These are phyloP conservation scores for Camponotus floridanus DNA, from an alignment of 1,140 invertebrate species.

Conservation along the genomic window DNA sequence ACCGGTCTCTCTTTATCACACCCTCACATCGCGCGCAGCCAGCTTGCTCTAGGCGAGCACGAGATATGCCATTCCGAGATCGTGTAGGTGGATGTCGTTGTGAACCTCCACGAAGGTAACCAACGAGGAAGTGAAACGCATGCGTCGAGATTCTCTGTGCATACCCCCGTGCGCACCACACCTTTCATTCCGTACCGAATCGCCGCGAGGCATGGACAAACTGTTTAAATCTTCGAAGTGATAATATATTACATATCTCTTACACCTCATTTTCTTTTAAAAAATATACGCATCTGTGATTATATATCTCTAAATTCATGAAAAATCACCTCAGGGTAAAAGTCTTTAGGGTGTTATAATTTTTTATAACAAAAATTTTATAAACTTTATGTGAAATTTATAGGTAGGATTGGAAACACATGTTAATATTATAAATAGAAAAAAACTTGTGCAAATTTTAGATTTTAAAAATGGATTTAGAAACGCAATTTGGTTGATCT, in stretches of 20 bases:
- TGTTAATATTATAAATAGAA: neutral
- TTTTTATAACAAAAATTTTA: neutral
- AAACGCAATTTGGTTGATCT: slow-evolving; percentile 11
- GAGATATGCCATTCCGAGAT: slow-evolving; percentile 30
- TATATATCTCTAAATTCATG: neutral
- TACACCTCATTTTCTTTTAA: neutral
- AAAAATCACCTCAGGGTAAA: neutral
- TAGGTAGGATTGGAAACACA: neutral
- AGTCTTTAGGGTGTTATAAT: neutral
- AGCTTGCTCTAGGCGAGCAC: slow-evolving; percentile 35
- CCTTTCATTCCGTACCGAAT: slow-evolving; percentile 53
- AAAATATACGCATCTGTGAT: neutral
- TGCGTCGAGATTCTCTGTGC: slow-evolving; percentile 47
- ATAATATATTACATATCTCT: neutral
- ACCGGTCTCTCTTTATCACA: slow-evolving; percentile 45
- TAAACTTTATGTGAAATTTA: neutral
- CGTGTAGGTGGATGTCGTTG: slow-evolving; percentile 54
- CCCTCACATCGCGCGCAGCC: slow-evolving; percentile 23
- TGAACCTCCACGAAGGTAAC: slow-evolving; percentile 49
- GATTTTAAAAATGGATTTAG: neutral
- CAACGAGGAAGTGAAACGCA: slow-evolving; percentile 41
- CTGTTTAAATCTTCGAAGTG: neutral
- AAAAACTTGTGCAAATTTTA: neutral
- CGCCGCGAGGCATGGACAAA: neutral
- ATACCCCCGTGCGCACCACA: slow-evolving; percentile 43